These are phyloP conservation scores for Pteropus rufus DNA, from an alignment of 2,797 vertebrate species.

Conservation along the genomic window DNA sequence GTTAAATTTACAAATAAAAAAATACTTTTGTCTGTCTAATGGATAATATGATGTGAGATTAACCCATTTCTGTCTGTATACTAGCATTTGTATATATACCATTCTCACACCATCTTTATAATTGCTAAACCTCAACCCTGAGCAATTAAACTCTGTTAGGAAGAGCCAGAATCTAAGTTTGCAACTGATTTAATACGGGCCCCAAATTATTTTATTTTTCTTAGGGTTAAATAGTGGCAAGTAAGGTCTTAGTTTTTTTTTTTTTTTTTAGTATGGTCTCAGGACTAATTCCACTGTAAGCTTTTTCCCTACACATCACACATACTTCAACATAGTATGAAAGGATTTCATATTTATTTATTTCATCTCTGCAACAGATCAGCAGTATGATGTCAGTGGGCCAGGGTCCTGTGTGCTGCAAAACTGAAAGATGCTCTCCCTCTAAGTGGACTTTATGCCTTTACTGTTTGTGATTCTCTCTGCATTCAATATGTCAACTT, in stretches of 20 bases:
- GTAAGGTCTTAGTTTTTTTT: background rate
- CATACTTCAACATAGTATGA: background rate
- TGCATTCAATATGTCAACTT: background rate
- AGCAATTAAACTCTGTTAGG: background rate
- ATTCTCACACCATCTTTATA: background rate
- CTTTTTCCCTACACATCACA: background rate
- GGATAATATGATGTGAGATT: background rate
- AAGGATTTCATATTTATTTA: background rate
- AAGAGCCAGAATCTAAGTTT: background rate
- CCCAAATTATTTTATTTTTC: background rate
- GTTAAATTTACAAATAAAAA: constrained; percentile 7
- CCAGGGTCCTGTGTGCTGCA: background rate
- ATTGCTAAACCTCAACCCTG: background rate
- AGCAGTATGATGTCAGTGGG: background rate
- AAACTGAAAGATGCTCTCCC: background rate
- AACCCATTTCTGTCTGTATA: background rate
- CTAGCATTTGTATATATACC: background rate
- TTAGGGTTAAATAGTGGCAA: background rate
- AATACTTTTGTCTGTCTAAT: background rate
- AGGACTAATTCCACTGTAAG: background rate
- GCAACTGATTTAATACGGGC: background rate
- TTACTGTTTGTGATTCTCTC: background rate
- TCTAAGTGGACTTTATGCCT: background rate
- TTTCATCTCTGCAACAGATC: background rate
- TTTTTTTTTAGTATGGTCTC: background rate